These are phyloP conservation scores for Cyclargus thomasi DNA, from an alignment of 1,140 invertebrate species.

Conservation along the genomic window DNA sequence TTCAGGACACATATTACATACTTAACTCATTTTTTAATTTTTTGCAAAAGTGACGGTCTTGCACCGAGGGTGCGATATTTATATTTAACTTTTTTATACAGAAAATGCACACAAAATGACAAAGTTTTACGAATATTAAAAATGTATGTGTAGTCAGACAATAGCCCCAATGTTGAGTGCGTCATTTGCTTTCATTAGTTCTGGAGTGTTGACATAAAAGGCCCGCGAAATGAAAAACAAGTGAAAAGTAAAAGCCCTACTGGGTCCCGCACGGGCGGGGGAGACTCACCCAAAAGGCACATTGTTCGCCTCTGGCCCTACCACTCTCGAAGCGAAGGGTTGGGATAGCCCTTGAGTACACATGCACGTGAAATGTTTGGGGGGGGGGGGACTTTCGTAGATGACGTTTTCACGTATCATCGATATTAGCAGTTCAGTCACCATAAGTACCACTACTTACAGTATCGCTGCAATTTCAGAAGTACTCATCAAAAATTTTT, in stretches of 20 bases:
- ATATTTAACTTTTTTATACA: neutral
- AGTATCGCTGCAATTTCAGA: too few species aligned
- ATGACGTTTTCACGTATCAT: too few species aligned
- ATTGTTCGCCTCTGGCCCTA: neutral
- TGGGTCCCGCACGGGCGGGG: neutral
- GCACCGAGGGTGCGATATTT: too few species aligned
- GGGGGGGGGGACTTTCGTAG: too few species aligned
- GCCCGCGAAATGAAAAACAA: neutral
- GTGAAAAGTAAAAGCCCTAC: neutral
- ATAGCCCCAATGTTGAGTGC: neutral
- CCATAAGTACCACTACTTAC: too few species aligned
- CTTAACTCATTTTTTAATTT: too few species aligned
- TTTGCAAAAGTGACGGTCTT: too few species aligned
- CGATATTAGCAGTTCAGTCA: too few species aligned
- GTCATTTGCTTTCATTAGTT: conserved; percentile 1
- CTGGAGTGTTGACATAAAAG: neutral
- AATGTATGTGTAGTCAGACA: neutral
- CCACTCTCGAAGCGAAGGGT: neutral
- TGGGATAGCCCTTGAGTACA: neutral
- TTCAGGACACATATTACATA: too few species aligned
- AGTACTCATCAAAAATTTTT: too few species aligned
- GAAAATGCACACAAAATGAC: neutral
- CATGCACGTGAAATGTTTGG: too few species aligned
- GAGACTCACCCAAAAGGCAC: neutral
- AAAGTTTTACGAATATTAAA: neutral